Base-by-base conservation (phyloP, 2,113 vertebrate genomes). In the Eulemur macaco region DNA sequence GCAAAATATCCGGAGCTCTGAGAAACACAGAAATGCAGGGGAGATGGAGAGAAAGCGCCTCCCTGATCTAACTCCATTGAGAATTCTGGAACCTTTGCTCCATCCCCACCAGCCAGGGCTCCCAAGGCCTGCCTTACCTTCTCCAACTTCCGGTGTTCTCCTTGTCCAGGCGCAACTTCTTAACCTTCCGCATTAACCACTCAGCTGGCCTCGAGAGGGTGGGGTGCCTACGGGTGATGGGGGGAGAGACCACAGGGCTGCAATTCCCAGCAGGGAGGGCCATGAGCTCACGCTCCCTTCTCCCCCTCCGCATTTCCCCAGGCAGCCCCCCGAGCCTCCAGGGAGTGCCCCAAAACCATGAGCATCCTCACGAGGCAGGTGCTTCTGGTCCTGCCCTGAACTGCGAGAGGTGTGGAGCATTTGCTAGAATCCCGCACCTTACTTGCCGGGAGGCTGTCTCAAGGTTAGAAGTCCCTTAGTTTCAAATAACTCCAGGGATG, bases 101-200 rank as follows among this genome's bases (percentile, higher is more conserved):
- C 80, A 74, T 27, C 21, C n/a, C 45, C 14, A 25, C 8, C 0
- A 2, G 5, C 37, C 54, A 45, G 4, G 25, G 54, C 10, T n/a
- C 47, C 47, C 2, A 1, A 34, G 1, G 27, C 45, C 1, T 0
- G 29, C 37, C 96, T 29, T 98, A 99, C 99, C 99, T 99, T 98
- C 99, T 98, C 98, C 98, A 98, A 97, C 98, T 98, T 98, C 98
- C 99, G 97, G 99, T 98, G 97, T 98, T 98, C 98, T 98, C 98
- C 97, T 99, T 99, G 99, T 99, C 99, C 98, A 99, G 99, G 98
- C 99, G 99, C 96, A 99, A 98, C 98, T 99, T 99, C 99, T 99
- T 99, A 98, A 99, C 99, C 98, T 98, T 99, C 99, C 99, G 99
- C 99, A 99, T 99, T 97, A 99, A 99, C 99, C 96, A 98, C 98